Evolutionary conservation across 2,888 invertebrate genomes (phyloP).

Genomic region (Leistus spinibarbis): DNA sequence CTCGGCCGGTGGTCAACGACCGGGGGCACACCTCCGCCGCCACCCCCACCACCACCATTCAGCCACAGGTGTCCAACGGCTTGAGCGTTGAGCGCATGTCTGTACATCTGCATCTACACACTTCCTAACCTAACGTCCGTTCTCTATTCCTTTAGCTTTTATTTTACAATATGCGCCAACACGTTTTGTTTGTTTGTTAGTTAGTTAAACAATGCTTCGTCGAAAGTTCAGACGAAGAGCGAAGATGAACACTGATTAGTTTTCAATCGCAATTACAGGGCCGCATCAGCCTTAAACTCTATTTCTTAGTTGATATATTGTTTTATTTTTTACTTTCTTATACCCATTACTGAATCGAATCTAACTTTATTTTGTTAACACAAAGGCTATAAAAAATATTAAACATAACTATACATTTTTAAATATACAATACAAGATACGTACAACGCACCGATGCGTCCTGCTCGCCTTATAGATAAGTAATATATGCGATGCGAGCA

Average conservation of each 20-base stretch:
- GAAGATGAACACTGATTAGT: not conserved
- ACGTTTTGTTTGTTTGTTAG: not conserved
- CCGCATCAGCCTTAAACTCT: not conserved
- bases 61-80: conserved; percentile 4
- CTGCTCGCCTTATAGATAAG: too few species aligned
- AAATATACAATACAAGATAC: too few species aligned
- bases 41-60: not conserved
- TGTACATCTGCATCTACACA: not conserved
- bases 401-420: too few species aligned
- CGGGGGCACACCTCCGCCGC: not conserved
- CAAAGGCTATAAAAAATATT: too few species aligned
- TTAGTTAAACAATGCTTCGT: not conserved
- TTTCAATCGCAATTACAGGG: not conserved
- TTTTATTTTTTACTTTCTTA: too few species aligned
- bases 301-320: not conserved
- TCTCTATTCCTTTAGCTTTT: not conserved
- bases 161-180: not conserved
- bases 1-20: conserved; percentile 3
- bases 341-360: too few species aligned
- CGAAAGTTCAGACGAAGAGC: not conserved
- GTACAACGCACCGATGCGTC: too few species aligned
- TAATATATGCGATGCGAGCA: too few species aligned
- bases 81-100: not conserved
- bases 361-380: too few species aligned
- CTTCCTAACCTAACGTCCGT: not conserved